Evolutionary conservation across 2,888 invertebrate species (phyloP).

Genomic region (Pseudolycoriella hygida): DNA sequence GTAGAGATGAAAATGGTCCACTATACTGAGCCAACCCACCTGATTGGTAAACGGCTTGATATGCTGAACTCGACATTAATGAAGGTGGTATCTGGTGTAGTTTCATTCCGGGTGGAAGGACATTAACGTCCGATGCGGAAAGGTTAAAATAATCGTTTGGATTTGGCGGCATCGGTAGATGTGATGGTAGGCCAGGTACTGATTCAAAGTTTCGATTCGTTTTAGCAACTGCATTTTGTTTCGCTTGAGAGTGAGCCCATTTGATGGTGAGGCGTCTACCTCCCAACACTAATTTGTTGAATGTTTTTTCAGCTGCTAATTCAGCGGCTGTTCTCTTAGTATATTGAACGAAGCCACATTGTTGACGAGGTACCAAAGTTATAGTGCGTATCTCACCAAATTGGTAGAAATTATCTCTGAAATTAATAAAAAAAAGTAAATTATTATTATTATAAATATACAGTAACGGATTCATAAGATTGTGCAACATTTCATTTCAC

Average conservation of each 20-base stretch:
- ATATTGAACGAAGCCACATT: slow-evolving; percentile 95
- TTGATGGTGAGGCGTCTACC: slow-evolving; percentile 89
- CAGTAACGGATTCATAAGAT: too few relatives aligned
- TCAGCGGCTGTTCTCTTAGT: slow-evolving; percentile 82
- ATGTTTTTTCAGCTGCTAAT: slow-evolving; percentile 85
- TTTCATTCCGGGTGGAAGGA: slow-evolving; percentile 29
- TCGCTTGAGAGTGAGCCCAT: slow-evolving; percentile 93
- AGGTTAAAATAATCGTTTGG: slow-evolving; percentile 46
- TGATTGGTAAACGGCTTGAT: slow-evolving; percentile 4
- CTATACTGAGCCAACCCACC: background rate
- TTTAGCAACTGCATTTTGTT: slow-evolving; percentile 32
- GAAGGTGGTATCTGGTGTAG: slow-evolving; percentile 26
- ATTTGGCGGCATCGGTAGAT: slow-evolving; percentile 35
- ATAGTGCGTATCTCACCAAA: slow-evolving; percentile 94
- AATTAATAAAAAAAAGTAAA: background rate
- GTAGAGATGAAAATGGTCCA: slow-evolving; percentile 4
- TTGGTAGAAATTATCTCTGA: slow-evolving; percentile 90
- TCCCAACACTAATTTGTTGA: slow-evolving; percentile 71
- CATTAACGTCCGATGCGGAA: slow-evolving; percentile 29
- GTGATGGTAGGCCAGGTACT: slow-evolving; percentile 60
- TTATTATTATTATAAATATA: background rate
- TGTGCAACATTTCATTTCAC: too few relatives aligned
- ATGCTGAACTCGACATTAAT: slow-evolving; percentile 5
- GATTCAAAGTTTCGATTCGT: slow-evolving; percentile 45
- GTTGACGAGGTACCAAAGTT: slow-evolving; percentile 80